Evolutionary conservation across 2,113 vertebrate species (phyloP).

Genomic region (Paradoxurus hermaphroditus): DNA sequence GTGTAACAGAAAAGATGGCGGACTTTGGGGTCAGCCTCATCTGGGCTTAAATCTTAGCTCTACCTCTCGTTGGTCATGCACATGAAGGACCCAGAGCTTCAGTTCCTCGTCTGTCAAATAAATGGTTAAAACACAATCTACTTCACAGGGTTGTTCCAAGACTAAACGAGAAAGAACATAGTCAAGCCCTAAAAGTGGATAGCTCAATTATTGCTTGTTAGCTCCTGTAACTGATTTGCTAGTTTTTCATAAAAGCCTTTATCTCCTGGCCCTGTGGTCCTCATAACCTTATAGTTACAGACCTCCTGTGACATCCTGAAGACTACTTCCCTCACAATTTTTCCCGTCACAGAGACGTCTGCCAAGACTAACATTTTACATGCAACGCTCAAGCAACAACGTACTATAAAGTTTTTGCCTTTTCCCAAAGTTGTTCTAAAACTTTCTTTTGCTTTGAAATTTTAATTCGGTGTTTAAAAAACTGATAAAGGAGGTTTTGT

Average conservation of each 20-base stretch:
- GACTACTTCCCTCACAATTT: background rate
- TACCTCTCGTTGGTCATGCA: background rate
- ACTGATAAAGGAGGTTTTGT: background rate
- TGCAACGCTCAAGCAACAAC: background rate
- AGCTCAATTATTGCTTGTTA: background rate
- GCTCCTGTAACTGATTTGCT: background rate
- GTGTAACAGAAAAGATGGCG: background rate
- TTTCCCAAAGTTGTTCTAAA: background rate
- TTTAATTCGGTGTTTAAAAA: constrained; percentile 2
- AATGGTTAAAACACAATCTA: background rate
- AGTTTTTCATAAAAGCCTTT: background rate
- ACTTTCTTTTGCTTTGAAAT: constrained; percentile 20
- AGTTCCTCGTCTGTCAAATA: background rate
- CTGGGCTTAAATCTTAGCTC: background rate
- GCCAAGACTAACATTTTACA: background rate
- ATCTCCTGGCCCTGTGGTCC: background rate
- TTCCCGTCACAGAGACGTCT: background rate
- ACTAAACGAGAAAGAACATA: constrained; percentile 11
- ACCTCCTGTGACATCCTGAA: background rate
- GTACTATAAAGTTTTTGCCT: background rate
- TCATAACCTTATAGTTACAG: background rate
- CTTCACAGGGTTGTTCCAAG: background rate
- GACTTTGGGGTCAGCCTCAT: background rate
- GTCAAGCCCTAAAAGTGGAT: background rate
- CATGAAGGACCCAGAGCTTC: background rate